phyloP scores from a whole-genome alignment of 1,140 invertebrate genomes.

The Rhopalosiphum padi region DNA sequence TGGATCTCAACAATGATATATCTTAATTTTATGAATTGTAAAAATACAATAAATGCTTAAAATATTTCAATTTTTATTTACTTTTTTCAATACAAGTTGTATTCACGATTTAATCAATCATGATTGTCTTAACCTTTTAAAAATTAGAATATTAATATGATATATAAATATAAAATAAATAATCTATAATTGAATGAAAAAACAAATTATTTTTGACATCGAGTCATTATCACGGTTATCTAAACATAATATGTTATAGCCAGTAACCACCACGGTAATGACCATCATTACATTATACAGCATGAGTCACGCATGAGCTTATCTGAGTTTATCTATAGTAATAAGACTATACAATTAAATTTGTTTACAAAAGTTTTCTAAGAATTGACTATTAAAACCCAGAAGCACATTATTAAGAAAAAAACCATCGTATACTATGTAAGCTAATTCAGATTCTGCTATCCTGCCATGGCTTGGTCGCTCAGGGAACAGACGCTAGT shows the following conservation, averaged over 20 bases:
- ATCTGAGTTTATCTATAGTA: background rate
- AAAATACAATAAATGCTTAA: background rate
- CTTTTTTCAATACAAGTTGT: background rate
- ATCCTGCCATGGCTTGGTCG: background rate
- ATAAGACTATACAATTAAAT: constrained; percentile 19
- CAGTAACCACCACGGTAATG: background rate
- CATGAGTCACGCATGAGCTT: background rate
- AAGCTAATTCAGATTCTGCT: background rate
- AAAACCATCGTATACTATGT: background rate
- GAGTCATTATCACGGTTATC: background rate
- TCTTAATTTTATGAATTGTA: no score
- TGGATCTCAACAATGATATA: no score
- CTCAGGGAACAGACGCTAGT: constrained; percentile 11
- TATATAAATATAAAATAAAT: background rate
- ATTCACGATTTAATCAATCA: no score
- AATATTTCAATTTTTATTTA: background rate
- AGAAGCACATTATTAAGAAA: constrained; percentile 21
- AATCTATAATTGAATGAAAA: background rate
- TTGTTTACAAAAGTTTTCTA: constrained; percentile 20
- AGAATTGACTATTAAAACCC: constrained; percentile 20
- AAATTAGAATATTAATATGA: background rate
- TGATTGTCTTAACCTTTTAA: no score
- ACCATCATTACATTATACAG: background rate
- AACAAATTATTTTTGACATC: background rate
- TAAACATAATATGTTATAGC: background rate